Percentiles rank a stretch among this genome's conserved stretches.
Evolutionary conservation across 2,113 vertebrate species (phyloP).

Genomic region (Rhabdomys dilectus): DNA sequence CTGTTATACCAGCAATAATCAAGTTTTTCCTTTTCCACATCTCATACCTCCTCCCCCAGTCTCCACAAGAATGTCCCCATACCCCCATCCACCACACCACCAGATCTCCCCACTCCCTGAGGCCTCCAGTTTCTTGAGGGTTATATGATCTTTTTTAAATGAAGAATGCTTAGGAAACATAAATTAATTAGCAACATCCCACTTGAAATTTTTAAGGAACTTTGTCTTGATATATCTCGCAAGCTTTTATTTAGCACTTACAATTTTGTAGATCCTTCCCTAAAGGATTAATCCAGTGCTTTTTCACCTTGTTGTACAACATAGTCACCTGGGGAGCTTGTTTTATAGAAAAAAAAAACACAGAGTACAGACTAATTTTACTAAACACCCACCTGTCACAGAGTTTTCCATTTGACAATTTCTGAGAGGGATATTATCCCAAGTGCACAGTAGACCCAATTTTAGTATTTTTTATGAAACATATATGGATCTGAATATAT

Average conservation of each 20-base stretch:
- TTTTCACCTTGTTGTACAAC: background rate
- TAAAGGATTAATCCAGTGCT: background rate
- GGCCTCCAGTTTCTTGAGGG: too few relatives aligned
- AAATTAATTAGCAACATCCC: background rate
- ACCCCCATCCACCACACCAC: too few relatives aligned
- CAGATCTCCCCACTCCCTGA: too few relatives aligned
- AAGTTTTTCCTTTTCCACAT: too few relatives aligned
- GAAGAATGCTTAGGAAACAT: background rate
- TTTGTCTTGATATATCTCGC: background rate
- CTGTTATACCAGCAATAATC: too few relatives aligned
- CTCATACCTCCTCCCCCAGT: too few relatives aligned
- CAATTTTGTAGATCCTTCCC: accelerated
- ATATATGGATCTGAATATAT: background rate
- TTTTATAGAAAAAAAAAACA: background rate
- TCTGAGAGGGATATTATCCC: background rate
- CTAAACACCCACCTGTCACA: background rate
- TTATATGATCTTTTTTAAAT: background rate
- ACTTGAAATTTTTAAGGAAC: background rate
- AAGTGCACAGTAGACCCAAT: background rate
- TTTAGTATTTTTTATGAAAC: background rate
- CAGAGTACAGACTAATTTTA: background rate
- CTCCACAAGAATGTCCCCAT: too few relatives aligned
- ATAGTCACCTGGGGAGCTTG: background rate
- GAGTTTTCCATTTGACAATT: background rate
- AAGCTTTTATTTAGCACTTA: background rate